These are phyloP conservation scores for Drosophila mimetica DNA, from an alignment of 2,888 invertebrate genomes.

Conservation along the genomic window DNA sequence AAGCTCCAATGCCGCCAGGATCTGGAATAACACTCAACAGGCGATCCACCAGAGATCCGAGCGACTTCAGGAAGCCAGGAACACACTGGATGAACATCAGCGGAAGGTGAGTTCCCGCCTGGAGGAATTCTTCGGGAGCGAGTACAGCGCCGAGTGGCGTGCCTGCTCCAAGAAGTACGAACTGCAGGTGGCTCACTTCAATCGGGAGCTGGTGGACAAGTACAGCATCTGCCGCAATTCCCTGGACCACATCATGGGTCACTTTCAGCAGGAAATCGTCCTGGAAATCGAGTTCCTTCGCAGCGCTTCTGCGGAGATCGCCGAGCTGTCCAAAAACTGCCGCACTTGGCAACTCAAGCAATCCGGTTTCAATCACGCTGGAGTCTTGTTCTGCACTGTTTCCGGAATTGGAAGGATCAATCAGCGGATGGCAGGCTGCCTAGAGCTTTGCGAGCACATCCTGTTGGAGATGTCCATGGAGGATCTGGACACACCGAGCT, in stretches of 20 bases:
- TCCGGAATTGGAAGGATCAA: slow-evolving; percentile 52
- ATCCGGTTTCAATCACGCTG: slow-evolving; percentile 26
- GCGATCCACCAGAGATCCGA: slow-evolving; percentile 19
- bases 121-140: slow-evolving; percentile 17
- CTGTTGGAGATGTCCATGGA: slow-evolving; percentile 41
- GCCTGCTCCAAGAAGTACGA: slow-evolving; percentile 55
- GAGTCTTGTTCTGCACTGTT: slow-evolving; percentile 52
- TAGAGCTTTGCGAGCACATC: slow-evolving; percentile 40
- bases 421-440: slow-evolving; percentile 38
- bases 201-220: slow-evolving; percentile 50
- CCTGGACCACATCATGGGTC: slow-evolving; percentile 39
- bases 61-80: slow-evolving; percentile 21
- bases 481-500: slow-evolving; percentile 40
- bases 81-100: slow-evolving; percentile 31
- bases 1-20: slow-evolving; percentile 32
- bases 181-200: slow-evolving; percentile 55
- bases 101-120: slow-evolving; percentile 33
- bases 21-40: slow-evolving; percentile 53
- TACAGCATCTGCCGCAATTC: slow-evolving; percentile 43
- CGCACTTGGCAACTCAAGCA: slow-evolving; percentile 43
- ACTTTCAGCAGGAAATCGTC: slow-evolving; percentile 41
- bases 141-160: slow-evolving; percentile 28
- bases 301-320: slow-evolving; percentile 37
- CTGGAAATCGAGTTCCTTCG: slow-evolving; percentile 44
- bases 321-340: slow-evolving; percentile 36